Base-by-base conservation (phyloP, 2,888 invertebrate genomes). In the Tortrix viridana region DNA sequence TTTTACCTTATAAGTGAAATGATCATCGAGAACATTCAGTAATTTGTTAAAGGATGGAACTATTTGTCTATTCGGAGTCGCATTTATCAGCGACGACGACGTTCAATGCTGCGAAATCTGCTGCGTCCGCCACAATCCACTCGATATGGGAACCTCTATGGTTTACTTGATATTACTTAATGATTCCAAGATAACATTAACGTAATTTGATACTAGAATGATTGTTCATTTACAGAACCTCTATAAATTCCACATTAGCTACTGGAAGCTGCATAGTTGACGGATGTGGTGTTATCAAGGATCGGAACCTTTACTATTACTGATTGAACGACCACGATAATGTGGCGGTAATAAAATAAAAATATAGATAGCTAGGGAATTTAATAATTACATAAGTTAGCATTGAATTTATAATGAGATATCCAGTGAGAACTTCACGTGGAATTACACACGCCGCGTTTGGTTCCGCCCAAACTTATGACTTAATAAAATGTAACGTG, bases 401-500 rank as follows among this genome's bases (percentile, higher is more conserved):
- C 70, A 70, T 73, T 67, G 69, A 74, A 77, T 75, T 75, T 67
- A 69, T 76, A 77, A 81, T 80, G 73, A 77, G 77, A 72, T 78
- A 68, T 76, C 68, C 60, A 75, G 76, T 76, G 72, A 72, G 76
- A 71, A 81, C 77, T 74, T 69, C 76, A 74, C 76, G 80, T 80
- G 74, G 47, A 80, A 79, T 72, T 75, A 77, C 74, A 68, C 70
- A 69, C 68, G 66, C 72, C 67, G 66, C 73, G 67, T 84, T 88
- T 86, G 84, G 88, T 88, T 88, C 83, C 86, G 72, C 77, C 72
- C 68, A 73, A 86, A 86, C 77, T 88, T 85, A 90, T 85, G 81
- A 82, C 86, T 85, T 85, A 79, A 88, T 89, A 86, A 85, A 88
- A 88, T 71, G 73, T 75, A 74, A 82, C 74, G 71, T 75, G 70